Percentiles rank a stretch among this genome's conserved stretches.
Conservation (phyloP, 2,888 invertebrate genomes). For the Epicampocera succincta region DNA sequence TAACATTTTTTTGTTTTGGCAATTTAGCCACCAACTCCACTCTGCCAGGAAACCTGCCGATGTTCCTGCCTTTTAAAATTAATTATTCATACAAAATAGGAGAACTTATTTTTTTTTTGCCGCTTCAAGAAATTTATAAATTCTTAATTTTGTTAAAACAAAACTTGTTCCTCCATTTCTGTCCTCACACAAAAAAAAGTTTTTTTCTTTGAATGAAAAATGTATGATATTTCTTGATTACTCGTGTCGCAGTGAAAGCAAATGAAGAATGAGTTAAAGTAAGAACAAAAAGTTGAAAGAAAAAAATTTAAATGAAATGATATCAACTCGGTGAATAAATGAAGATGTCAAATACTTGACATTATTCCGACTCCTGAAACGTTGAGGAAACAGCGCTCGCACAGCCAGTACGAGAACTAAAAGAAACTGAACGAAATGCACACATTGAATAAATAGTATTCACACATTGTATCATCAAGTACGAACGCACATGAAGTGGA, state of each 20-base stretch:
- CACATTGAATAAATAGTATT: constrained; percentile 6
- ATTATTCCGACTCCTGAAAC: constrained; percentile 50
- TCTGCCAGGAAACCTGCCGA: too few relatives aligned
- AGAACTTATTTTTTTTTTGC: too few relatives aligned
- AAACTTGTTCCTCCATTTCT: too few relatives aligned
- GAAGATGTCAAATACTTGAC: constrained; percentile 61
- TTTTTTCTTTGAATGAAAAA: constrained; percentile 27
- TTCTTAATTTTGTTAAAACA: too few relatives aligned
- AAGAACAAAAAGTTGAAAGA: constrained; percentile 26
- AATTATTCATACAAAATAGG: too few relatives aligned
- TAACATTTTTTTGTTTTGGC: too few relatives aligned
- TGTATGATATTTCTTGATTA: constrained; percentile 41
- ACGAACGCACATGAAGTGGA: constrained; percentile 23
- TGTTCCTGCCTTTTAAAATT: too few relatives aligned
- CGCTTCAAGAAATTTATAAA: too few relatives aligned
- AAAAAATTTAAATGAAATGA: constrained; percentile 36
- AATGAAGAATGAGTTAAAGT: background rate
- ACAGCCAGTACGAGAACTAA: background rate
- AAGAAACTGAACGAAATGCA: background rate
- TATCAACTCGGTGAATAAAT: constrained; percentile 54
- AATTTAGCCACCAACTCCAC: too few relatives aligned
- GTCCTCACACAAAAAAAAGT: too few relatives aligned
- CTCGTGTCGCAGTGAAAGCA: background rate
- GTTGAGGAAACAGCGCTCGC: constrained; percentile 12
- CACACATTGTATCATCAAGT: background rate